These are phyloP conservation scores for Lemur catta DNA, from an alignment of 2,797 vertebrate species.

Conservation along the genomic window DNA sequence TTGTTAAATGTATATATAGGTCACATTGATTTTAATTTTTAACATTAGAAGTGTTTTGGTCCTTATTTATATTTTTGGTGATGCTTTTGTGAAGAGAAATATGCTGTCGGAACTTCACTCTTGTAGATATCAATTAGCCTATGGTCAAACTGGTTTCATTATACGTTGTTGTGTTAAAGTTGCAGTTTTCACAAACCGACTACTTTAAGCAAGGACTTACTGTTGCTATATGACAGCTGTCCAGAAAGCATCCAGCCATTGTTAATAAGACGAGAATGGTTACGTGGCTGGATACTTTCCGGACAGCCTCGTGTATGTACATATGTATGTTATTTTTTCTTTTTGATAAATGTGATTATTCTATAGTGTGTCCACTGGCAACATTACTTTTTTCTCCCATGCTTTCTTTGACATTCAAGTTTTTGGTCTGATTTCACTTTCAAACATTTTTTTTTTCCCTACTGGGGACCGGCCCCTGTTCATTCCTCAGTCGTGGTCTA, in stretches of 20 bases:
- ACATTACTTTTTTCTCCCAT: not conserved
- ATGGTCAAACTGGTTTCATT: not conserved
- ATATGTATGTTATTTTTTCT: not conserved
- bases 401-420: not conserved
- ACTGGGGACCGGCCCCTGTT: not conserved
- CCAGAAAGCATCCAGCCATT: too few species aligned
- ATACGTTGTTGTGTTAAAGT: not conserved
- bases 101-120: not conserved
- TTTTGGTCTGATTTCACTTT: not conserved
- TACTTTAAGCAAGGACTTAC: not conserved
- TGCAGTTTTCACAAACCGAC: not conserved
- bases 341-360: not conserved
- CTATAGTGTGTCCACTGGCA: not conserved
- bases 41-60: not conserved
- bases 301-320: not conserved
- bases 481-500: fast-evolving
- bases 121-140: not conserved
- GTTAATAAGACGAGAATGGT: too few species aligned
- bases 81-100: not conserved
- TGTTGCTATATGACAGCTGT: not conserved
- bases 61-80: not conserved
- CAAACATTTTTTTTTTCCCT: not conserved
- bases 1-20: not conserved
- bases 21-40: not conserved
- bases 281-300: too few species aligned